Evolutionary conservation across 2,888 invertebrate species (phyloP), one percentile per base, ranked within the genome.

Genomic region (Polyommatus icarus): DNA sequence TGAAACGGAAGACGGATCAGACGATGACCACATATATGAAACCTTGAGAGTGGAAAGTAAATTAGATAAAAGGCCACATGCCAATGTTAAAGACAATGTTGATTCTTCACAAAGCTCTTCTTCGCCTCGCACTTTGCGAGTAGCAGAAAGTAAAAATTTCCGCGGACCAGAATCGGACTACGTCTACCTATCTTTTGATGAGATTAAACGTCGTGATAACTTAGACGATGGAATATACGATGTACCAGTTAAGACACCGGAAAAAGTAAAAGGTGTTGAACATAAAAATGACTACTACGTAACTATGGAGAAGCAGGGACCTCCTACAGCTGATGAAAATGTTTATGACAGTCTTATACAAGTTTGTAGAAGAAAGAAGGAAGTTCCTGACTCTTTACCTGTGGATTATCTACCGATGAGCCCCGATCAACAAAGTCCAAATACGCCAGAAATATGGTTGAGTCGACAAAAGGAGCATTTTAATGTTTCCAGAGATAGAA

Each of bases 401-500:
- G 82, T 84, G 32, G 93, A 93, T 57, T 94, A 94, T 82, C 85
- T 93, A 80, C 92, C 93, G 0, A 94, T 94, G 94, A 89, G 87
- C 80, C 83, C 89, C 1, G 93, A 92, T 15, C 91, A 91, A 76
- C 90, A 93, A 80, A 93, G 91, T 81, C 96, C 96, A 0, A 96
- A 95, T 40, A 92, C 95, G 6, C 96, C 96, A 3, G 96, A 96
- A 78, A 95, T 96, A 79, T 97, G 97, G 96, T 86, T 96, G 36
- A 96, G 96, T 81, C 95, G 96, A 78, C 96, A 97, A 82, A 95
- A 95, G 82, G 96, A 96, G 82, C 96, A 96, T 84, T 93, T 97
- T 78, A 96, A 96, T 75, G 95, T 95, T 5, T 95, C 95, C 0
- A 94, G 95, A 77, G 94, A 94, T 77, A 95, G 95, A 85, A 97